Percentiles rank a stretch among this genome's conserved stretches.
These are phyloP conservation scores for Augochlora pura DNA, from an alignment of 1,140 invertebrate species.

Conservation along the genomic window DNA sequence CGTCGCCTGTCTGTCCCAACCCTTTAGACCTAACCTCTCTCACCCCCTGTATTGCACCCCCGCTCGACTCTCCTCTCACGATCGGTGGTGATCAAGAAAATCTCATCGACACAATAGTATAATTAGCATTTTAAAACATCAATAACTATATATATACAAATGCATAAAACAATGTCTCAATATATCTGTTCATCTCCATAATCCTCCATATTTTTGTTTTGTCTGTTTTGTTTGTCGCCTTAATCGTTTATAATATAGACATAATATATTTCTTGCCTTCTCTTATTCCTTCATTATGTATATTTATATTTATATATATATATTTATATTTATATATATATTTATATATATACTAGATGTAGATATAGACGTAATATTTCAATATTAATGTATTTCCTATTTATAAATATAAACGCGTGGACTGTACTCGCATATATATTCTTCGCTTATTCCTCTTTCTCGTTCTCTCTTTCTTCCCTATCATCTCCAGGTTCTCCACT, in stretches of 20 bases:
- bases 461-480: conserved; percentile 37
- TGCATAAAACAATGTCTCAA: conserved; percentile 68
- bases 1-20: conserved; percentile 1
- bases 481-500: neutral
- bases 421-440: conserved; percentile 72
- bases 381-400: conserved; percentile 70
- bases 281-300: conserved; percentile 72
- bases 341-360: conserved; percentile 70
- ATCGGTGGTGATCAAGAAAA: conserved; percentile 58
- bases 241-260: conserved; percentile 57
- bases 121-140: conserved; percentile 65
- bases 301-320: conserved; percentile 72
- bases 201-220: conserved; percentile 54
- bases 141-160: conserved; percentile 67
- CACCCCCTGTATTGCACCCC: conserved; percentile 5
- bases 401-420: conserved; percentile 76
- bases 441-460: conserved; percentile 52
- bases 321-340: conserved; percentile 68
- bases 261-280: conserved; percentile 61
- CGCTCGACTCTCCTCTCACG: conserved; percentile 22
- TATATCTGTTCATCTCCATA: conserved; percentile 63
- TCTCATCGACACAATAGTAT: conserved; percentile 60
- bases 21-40: conserved; percentile 13
- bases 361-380: conserved; percentile 73
- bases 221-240: conserved; percentile 61